Conservation (phyloP, 2,797 vertebrate genomes). For the Argentina silus region DNA sequence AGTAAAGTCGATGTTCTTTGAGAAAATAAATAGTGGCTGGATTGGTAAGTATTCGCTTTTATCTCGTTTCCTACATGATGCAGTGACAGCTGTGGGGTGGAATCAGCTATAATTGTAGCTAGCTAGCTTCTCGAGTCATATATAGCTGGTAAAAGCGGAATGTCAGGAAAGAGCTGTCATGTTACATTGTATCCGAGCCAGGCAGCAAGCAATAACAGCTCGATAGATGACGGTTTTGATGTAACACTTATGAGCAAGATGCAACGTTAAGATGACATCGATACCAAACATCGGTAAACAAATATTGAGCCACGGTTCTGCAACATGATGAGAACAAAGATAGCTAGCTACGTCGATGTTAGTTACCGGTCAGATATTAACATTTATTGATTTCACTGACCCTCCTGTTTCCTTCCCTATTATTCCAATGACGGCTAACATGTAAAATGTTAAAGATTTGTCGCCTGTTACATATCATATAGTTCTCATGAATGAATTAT, state of each 20-base stretch:
- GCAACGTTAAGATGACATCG: neutral
- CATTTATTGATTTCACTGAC: too few species aligned
- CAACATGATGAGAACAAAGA: neutral
- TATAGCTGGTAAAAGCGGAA: conserved; percentile 42
- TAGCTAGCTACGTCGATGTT: neutral
- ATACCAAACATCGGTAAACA: neutral
- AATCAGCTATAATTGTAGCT: conserved; percentile 16
- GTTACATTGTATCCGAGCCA: conserved; percentile 45
- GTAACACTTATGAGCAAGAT: neutral
- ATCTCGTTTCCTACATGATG: conserved; percentile 17
- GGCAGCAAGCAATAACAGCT: neutral
- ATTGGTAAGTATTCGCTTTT: conserved; percentile 64
- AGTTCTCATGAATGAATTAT: too few species aligned
- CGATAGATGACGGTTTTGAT: neutral
- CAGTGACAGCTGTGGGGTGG: conserved; percentile 21
- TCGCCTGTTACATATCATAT: too few species aligned
- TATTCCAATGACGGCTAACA: too few species aligned
- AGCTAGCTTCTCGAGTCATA: conserved; percentile 1
- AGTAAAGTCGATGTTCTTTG: conserved; percentile 29
- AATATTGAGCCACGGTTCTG: too few species aligned
- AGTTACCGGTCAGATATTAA: neutral
- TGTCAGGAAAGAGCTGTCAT: conserved; percentile 70
- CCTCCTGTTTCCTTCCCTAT: too few species aligned
- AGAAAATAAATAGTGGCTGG: conserved; percentile 53
- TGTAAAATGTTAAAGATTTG: too few species aligned